phyloP scores from a whole-genome alignment of 2,888 invertebrate genomes.

The Ceratothoa steindachneri region DNA sequence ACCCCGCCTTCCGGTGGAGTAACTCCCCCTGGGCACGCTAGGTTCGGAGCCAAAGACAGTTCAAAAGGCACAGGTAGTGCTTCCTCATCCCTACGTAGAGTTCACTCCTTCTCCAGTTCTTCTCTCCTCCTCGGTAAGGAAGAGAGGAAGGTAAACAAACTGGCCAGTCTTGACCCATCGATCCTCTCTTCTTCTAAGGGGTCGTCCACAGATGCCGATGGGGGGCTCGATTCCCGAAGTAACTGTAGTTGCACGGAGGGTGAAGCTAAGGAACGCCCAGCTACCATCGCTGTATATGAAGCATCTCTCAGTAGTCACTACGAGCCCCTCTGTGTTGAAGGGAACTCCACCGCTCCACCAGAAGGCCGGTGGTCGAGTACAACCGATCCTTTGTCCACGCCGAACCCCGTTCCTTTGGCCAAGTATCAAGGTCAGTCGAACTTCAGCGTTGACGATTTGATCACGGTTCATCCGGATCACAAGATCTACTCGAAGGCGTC shows the following conservation, averaged over 20 bases:
- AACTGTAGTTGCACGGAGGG: neutral
- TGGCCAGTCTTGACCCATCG: neutral
- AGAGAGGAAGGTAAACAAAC: neutral
- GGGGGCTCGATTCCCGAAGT: too few relatives aligned
- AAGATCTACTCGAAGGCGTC: slow-evolving; percentile 61
- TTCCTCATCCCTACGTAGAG: slow-evolving; percentile 16
- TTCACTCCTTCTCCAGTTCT: slow-evolving; percentile 13
- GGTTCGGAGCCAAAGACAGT: neutral
- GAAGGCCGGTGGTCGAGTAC: neutral
- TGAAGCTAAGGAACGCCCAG: slow-evolving; percentile 27
- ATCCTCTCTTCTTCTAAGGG: neutral
- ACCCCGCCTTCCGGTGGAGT: too few relatives aligned
- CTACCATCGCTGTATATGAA: slow-evolving; percentile 38
- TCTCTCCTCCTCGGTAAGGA: neutral
- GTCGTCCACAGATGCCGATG: neutral
- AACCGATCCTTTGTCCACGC: neutral
- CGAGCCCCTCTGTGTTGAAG: neutral
- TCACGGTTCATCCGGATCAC: slow-evolving; percentile 70
- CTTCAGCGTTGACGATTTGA: slow-evolving; percentile 56
- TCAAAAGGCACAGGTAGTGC: neutral
- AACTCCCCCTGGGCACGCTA: neutral
- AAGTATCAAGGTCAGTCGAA: neutral
- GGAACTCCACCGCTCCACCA: neutral
- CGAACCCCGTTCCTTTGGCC: neutral
- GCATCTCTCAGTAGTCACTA: neutral